Evolutionary conservation across 2,113 vertebrate genomes (phyloP).

Genomic region (Tetrax tetrax): DNA sequence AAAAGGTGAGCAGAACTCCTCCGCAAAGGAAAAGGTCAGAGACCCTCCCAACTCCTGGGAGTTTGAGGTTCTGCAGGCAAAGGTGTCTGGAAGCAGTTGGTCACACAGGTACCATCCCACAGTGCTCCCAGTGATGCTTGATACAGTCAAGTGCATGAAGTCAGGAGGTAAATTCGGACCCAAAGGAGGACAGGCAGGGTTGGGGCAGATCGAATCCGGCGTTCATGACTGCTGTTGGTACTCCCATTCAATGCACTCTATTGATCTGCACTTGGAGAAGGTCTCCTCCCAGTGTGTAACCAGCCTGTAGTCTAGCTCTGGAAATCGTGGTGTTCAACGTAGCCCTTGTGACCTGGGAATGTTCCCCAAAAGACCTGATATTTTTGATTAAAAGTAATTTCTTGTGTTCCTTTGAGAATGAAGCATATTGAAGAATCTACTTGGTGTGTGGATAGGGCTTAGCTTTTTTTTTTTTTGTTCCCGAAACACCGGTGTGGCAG

Average conservation of each 20-base stretch:
- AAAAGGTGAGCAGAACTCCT: background rate
- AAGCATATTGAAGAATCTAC: background rate
- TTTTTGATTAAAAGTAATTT: background rate
- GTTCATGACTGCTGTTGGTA: fast-evolving
- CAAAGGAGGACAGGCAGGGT: background rate
- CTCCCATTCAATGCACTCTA: background rate
- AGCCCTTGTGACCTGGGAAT: background rate
- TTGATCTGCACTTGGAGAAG: background rate
- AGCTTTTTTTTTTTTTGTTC: background rate
- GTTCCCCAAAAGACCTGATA: background rate
- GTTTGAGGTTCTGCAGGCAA: background rate
- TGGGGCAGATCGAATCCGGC: background rate
- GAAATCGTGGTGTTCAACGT: background rate
- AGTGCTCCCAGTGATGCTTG: background rate
- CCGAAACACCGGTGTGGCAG: background rate
- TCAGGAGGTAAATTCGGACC: background rate
- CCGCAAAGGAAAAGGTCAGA: background rate
- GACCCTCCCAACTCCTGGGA: background rate
- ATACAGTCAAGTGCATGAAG: background rate
- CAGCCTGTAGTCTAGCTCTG: background rate
- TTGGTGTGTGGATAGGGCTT: background rate
- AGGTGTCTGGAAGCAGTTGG: background rate
- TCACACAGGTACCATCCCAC: fast-evolving
- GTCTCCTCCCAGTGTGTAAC: background rate
- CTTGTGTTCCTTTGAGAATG: background rate